Percentiles rank a stretch among this genome's conserved stretches.
phyloP scores from a whole-genome alignment of 2,797 vertebrate genomes.

The Coracias cyanogaster region DNA sequence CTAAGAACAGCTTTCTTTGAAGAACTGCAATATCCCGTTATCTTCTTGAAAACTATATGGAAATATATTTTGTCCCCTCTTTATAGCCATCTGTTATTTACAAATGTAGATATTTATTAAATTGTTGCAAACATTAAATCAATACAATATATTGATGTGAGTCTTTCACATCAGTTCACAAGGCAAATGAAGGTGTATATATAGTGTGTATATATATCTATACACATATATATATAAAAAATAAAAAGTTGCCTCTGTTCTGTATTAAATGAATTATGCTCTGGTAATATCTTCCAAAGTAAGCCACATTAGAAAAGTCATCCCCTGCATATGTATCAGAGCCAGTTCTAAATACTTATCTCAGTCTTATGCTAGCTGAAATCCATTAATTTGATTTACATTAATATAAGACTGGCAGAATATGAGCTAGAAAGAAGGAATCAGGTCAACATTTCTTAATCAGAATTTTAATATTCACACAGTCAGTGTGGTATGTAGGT shows the following conservation, averaged over 20 bases:
- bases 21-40: neutral
- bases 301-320: neutral
- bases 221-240: neutral
- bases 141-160: neutral
- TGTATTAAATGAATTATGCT: neutral
- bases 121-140: neutral
- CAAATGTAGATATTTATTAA: neutral
- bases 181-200: neutral
- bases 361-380: neutral
- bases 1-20: neutral
- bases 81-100: neutral
- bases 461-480: conserved; percentile 52
- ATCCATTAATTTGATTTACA: conserved; percentile 30
- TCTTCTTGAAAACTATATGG: neutral
- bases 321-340: neutral
- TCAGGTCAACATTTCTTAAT: conserved; percentile 64
- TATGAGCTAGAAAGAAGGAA: conserved; percentile 48
- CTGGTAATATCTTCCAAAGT: neutral
- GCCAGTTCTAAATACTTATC: neutral
- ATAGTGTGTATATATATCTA: neutral
- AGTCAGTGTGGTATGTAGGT: conserved; percentile 42
- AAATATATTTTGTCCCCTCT: neutral
- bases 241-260: neutral
- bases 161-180: neutral
- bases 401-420: neutral